A percentile compares a stretch with the other conserved stretches of the same genome.
Evolutionary conservation across 2,113 vertebrate species (phyloP).

Genomic region (Percopsis transmontana): DNA sequence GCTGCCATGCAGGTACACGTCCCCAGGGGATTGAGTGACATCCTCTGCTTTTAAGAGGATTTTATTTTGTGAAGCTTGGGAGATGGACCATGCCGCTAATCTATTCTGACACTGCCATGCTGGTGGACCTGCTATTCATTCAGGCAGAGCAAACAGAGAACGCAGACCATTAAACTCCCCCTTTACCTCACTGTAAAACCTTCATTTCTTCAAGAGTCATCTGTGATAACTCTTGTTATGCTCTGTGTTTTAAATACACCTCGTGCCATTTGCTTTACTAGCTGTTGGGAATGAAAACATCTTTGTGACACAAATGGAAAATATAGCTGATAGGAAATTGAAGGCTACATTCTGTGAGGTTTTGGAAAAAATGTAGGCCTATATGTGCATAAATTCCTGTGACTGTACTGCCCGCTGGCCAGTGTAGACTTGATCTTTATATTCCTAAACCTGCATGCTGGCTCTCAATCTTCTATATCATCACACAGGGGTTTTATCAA

Average conservation of each 20-base stretch:
- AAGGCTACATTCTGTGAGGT: slow-evolving; percentile 32
- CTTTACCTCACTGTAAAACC: neutral
- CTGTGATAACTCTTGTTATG: slow-evolving; percentile 20
- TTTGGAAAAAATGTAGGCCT: slow-evolving; percentile 21
- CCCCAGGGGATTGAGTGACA: slow-evolving; percentile 70
- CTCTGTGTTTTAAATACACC: slow-evolving; percentile 32
- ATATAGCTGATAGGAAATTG: slow-evolving; percentile 42
- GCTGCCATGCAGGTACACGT: slow-evolving; percentile 62
- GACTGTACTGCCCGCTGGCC: slow-evolving; percentile 52
- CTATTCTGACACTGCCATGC: slow-evolving; percentile 69
- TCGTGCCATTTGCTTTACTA: slow-evolving; percentile 20
- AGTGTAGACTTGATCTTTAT: slow-evolving; percentile 58
- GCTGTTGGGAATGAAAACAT: slow-evolving; percentile 14
- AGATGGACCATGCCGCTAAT: slow-evolving; percentile 72
- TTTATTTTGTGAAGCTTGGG: slow-evolving; percentile 66
- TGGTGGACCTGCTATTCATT: slow-evolving; percentile 66
- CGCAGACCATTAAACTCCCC: neutral
- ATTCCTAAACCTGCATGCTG: slow-evolving; percentile 65
- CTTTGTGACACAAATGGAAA: slow-evolving; percentile 27
- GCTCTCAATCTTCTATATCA: slow-evolving; percentile 60
- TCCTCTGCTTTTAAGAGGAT: slow-evolving; percentile 68
- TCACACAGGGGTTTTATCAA: slow-evolving; percentile 38
- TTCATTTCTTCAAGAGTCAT: slow-evolving; percentile 25
- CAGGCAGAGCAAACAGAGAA: slow-evolving; percentile 64
- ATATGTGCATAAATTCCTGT: slow-evolving; percentile 52